Conservation (phyloP, 2,888 invertebrate species). For the Eristalinus sepulchralis region DNA sequence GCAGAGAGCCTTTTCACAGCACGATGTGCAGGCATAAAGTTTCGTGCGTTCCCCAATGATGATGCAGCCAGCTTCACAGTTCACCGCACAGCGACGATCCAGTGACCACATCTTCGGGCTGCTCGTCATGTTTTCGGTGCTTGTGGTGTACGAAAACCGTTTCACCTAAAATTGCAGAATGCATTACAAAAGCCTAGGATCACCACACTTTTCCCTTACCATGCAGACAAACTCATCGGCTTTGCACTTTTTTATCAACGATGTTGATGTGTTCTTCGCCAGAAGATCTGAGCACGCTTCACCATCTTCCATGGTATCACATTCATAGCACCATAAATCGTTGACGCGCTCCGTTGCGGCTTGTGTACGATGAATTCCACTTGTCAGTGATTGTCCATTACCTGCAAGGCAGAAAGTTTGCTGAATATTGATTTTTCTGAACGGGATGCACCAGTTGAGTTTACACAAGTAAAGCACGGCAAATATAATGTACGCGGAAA, state of each 20-base stretch:
- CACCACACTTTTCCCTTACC: constrained; percentile 81
- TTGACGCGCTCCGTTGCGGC: constrained; percentile 89
- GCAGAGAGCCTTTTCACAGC: constrained; percentile 90
- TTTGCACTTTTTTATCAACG: constrained; percentile 87
- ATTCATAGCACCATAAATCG: constrained; percentile 91
- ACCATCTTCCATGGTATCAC: constrained; percentile 89
- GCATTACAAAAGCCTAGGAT: neutral
- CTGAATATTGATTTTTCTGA: neutral
- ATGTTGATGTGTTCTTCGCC: constrained; percentile 82
- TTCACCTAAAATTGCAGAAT: constrained; percentile 83
- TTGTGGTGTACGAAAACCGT: constrained; percentile 91
- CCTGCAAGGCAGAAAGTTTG: constrained; percentile 6
- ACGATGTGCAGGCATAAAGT: constrained; percentile 92
- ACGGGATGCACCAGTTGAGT: constrained; percentile 40
- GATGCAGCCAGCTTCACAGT: constrained; percentile 93
- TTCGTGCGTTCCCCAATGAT: constrained; percentile 94
- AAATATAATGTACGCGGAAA: constrained; percentile 48
- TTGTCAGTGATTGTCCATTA: constrained; percentile 79
- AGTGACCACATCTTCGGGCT: constrained; percentile 91
- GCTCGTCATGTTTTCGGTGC: constrained; percentile 89
- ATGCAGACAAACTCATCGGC: constrained; percentile 89
- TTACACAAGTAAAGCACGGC: constrained; percentile 55
- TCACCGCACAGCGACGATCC: constrained; percentile 90
- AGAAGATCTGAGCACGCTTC: constrained; percentile 87
- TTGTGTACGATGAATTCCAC: constrained; percentile 88